Base-by-base conservation (phyloP, 2,888 invertebrate species). In the Ophion ellenae region DNA sequence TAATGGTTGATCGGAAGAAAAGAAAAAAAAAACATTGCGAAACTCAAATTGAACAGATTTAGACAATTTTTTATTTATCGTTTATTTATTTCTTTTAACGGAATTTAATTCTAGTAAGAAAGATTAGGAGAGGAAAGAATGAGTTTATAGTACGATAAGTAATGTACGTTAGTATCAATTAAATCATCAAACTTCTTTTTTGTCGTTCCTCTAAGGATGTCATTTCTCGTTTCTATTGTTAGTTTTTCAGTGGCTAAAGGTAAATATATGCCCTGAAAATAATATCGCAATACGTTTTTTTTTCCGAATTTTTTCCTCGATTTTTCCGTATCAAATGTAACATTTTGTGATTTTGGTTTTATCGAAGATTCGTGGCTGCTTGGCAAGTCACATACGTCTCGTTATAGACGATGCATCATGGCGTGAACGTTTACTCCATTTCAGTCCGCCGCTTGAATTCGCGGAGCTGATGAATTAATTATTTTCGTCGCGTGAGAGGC, bases 381-480 rank as follows among this genome's bases (percentile, higher is more conserved):
- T 47, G 47, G 14, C 4, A 47, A 14, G 47, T 14, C 53, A 11
- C 17, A 53, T 53, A 4, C 5, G 3, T 5, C 53, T 32, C 28
- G 20, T 64, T 14, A 64, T 28, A 14, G 2, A 28, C 10, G 28
- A 45, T 24, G 74, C 20, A 63, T 10, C 9, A n/a, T 17, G 14
- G 24, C 45, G 32, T 45, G 59, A 24, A 24, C 20, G 63, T 70
- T 69, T 10, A 69, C 9, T 36, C 63, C 24, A 67, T 53, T 77
- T 28, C 40, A n/a, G 17, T 57, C 66, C 45, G 24, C 67, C 67
- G 32, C 75, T 57, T 64, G 32, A 75, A 64, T 45, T 64, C 28
- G 32, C 40, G 69, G 7, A 47, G 63, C 63, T 83, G 63, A 79
- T 75, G 67, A 83, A 83, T 79, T 83, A 64, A 79, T 79, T 75